Conservation (phyloP, 92 coral and sea anemone genomes). For the Epizoanthus rinbou region DNA sequence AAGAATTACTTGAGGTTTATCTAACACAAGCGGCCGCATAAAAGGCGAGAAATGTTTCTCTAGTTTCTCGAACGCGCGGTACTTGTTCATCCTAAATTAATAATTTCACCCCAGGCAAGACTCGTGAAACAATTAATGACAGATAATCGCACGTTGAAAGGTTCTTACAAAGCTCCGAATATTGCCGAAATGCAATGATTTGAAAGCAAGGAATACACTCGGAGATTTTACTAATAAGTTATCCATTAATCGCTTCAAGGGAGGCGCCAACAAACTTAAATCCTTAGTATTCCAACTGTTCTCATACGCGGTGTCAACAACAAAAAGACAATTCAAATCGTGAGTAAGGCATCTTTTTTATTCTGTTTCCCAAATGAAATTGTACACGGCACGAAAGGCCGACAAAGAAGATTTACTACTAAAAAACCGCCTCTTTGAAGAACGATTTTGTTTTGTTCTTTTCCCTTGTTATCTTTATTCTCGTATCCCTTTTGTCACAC, state of each 20-base stretch:
- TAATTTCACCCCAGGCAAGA: constrained; percentile 40
- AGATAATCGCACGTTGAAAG: constrained; percentile 26
- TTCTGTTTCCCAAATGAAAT: background rate
- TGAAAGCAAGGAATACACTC: background rate
- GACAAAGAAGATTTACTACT: background rate
- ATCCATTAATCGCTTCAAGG: constrained; percentile 14
- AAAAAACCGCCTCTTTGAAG: background rate
- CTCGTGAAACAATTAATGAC: constrained; percentile 17
- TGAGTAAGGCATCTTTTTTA: background rate
- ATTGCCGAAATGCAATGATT: constrained; percentile 30
- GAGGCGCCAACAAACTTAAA: constrained; percentile 24
- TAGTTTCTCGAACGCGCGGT: constrained; percentile 6
- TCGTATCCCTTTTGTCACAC: background rate
- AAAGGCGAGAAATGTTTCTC: background rate
- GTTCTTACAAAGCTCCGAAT: constrained; percentile 19
- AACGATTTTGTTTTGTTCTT: background rate
- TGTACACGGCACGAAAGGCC: background rate
- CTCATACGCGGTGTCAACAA: constrained; percentile 8
- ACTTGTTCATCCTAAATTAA: constrained; percentile 24
- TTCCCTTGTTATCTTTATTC: no score
- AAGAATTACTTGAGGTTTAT: background rate
- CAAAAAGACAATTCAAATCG: background rate
- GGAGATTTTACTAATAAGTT: constrained; percentile 12
- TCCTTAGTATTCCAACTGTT: background rate
- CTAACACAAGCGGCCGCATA: constrained; percentile 3